phyloP scores from a whole-genome alignment of 2,797 vertebrate species.

The Melanogrammus aeglefinus region DNA sequence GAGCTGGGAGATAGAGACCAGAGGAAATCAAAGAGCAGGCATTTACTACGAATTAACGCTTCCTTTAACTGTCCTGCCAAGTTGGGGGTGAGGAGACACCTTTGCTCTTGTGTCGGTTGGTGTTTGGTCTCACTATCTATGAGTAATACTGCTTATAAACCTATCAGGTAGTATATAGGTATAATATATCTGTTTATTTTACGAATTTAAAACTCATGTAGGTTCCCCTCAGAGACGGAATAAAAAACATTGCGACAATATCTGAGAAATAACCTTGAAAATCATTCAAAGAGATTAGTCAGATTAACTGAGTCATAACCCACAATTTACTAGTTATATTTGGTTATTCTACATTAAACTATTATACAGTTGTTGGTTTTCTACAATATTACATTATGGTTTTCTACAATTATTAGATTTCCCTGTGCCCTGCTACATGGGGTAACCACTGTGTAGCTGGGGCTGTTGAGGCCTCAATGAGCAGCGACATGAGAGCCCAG shows the following conservation, averaged over 20 bases:
- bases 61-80: slow-evolving; percentile 49
- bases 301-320: not conserved
- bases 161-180: not conserved
- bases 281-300: not conserved
- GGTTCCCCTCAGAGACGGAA: not conserved
- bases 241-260: not conserved
- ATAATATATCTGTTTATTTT: not conserved
- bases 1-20: slow-evolving; percentile 70
- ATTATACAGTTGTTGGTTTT: not conserved
- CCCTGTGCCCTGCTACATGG: not conserved
- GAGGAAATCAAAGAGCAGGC: slow-evolving; percentile 76
- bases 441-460: not conserved
- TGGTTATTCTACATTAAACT: not conserved
- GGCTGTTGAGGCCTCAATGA: no score
- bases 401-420: not conserved
- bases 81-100: not conserved
- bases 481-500: not conserved
- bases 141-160: not conserved
- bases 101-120: slow-evolving; percentile 42
- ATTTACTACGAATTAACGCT: slow-evolving; percentile 78
- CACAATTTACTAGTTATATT: not conserved
- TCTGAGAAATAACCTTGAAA: not conserved
- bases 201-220: not conserved
- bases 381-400: not conserved
- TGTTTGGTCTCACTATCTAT: slow-evolving; percentile 60